A percentile compares a stretch with the other conserved stretches of the same genome.
These are phyloP conservation scores for Ceratotherium simum DNA, from an alignment of 2,113 vertebrate genomes.

Conservation along the genomic window DNA sequence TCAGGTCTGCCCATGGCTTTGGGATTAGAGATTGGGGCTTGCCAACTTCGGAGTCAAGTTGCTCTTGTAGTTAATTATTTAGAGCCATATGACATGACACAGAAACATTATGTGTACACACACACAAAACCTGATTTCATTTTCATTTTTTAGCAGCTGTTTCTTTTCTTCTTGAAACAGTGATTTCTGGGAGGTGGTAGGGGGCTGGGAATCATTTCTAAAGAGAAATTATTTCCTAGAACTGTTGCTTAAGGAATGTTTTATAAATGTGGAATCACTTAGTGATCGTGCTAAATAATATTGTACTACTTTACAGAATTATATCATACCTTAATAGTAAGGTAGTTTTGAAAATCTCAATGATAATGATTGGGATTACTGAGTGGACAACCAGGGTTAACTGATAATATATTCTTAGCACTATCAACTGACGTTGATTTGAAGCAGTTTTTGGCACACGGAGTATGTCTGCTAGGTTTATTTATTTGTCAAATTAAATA, in stretches of 20 bases:
- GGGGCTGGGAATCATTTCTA: background rate
- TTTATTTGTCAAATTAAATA: slow-evolving; percentile 42
- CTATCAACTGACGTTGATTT: background rate
- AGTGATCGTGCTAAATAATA: background rate
- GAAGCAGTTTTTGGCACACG: background rate
- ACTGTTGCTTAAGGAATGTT: background rate
- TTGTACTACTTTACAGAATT: background rate
- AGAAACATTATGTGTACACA: background rate
- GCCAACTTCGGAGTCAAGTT: background rate
- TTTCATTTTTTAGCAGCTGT: background rate
- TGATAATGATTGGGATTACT: background rate
- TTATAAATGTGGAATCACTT: background rate
- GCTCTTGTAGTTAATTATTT: background rate
- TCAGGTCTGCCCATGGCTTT: background rate
- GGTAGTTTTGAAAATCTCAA: background rate
- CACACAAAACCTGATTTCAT: background rate
- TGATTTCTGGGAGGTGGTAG: background rate
- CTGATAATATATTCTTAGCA: background rate
- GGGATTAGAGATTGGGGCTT: background rate
- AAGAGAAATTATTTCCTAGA: background rate
- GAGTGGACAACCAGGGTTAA: background rate
- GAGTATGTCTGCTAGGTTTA: background rate
- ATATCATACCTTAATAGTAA: background rate
- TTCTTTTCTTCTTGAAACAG: slow-evolving; percentile 17
- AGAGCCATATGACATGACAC: background rate